Evolutionary conservation across 2,888 invertebrate genomes (phyloP).

Genomic region (Xanthia icteritia): DNA sequence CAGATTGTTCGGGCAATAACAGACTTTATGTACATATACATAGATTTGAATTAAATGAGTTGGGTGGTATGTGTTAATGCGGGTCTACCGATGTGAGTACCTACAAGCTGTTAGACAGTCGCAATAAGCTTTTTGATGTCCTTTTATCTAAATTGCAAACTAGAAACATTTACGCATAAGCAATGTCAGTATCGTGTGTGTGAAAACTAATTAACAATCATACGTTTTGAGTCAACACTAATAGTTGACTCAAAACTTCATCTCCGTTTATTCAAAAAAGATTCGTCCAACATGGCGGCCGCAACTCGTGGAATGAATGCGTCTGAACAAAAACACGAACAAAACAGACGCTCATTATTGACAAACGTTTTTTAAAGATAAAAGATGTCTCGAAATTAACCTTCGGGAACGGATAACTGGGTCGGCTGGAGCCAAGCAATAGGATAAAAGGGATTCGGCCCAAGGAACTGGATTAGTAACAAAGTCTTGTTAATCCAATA

Average conservation of each 20-base stretch:
- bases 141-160: conserved; percentile 19
- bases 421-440: conserved; percentile 66
- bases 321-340: conserved; percentile 33
- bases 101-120: conserved; percentile 16
- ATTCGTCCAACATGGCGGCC: conserved; percentile 31
- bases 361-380: conserved; percentile 61
- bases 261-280: conserved; percentile 11
- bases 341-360: conserved; percentile 57
- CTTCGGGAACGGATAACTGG: conserved; percentile 68
- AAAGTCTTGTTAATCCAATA: conserved; percentile 82
- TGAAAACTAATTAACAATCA: conserved; percentile 14
- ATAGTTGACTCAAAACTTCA: too few species aligned
- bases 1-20: conserved; percentile 55
- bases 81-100: conserved; percentile 18
- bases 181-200: not conserved
- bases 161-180: not conserved
- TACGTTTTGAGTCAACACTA: not conserved
- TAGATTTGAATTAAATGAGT: conserved; percentile 58
- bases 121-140: conserved; percentile 26
- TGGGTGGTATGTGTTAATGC: conserved; percentile 28
- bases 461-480: conserved; percentile 80
- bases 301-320: conserved; percentile 21
- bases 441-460: conserved; percentile 79
- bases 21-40: conserved; percentile 55
- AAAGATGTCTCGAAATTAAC: conserved; percentile 69